Evolutionary conservation across 2,888 invertebrate species (phyloP), one percentile per base, ranked within the genome.

Genomic region (Heliconius ethilla): DNA sequence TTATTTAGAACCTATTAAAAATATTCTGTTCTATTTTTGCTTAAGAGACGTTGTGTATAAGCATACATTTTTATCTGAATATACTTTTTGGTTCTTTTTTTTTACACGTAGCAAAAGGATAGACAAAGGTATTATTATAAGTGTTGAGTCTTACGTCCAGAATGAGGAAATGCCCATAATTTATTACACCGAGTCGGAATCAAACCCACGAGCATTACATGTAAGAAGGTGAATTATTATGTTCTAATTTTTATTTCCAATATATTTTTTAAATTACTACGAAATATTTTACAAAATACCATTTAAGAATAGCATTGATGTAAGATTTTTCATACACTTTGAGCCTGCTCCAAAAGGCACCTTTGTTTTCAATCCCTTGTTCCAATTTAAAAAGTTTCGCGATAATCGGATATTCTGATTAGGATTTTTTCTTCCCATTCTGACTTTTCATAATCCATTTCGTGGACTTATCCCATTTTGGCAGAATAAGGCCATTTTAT

Each of bases 301-400:
- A 51, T 51, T 18, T 51, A 51, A 51, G 51, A 51, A 51, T 51
- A 51, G 51, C 51, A 51, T 51, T 18, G 15, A 51, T 18, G 51
- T 51, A 18, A 51, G 51, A 51, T 51, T 51, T 51, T 51, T 51
- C 51, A 63, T 63, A 27, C n/a, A 65, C 29, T 55, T 33, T 33
- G 51, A 25, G 45, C 37, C n/a, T 51, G 18, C 25, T 65, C 70
- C 51, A 40, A 76, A 76, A 40, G 65, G 51, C 72, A 37, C 37
- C 18, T 76, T 72, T 65, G 76, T 72, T 76, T 76, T 72, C 63
- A 72, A 80, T 76, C 78, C 72, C 80, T 79, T 81, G 79, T 81
- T 80, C 79, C 81, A 80, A 80, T 82, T 81, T 80, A 73, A 80
- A 79, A 81, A 79, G 80, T 80, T 80, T 63, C 37, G 70, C 76